Percentiles rank a stretch among this genome's conserved stretches.
Conservation (phyloP, 1,140 invertebrate genomes). For the Monomorium pharaonis region DNA sequence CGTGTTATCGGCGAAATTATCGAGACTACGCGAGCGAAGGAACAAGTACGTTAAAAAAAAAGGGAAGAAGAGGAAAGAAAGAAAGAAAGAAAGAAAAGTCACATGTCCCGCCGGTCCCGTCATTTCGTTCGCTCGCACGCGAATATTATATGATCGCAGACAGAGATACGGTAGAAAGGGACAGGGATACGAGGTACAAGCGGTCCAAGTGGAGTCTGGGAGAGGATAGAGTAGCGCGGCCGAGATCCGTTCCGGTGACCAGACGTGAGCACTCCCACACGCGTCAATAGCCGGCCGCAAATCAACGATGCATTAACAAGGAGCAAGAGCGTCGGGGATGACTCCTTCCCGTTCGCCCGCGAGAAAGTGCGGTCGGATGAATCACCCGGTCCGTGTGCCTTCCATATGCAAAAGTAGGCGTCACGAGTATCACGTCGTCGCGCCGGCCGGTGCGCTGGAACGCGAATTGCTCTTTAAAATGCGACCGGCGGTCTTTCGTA, state of each 20-base stretch:
- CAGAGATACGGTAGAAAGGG: neutral
- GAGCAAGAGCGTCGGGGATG: neutral
- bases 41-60: neutral
- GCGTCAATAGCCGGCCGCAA: conserved; percentile 42
- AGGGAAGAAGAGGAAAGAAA: neutral
- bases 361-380: conserved; percentile 43
- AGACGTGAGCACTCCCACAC: conserved; percentile 57
- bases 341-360: conserved; percentile 9
- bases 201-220: neutral
- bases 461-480: neutral
- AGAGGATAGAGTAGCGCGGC: conserved; percentile 47
- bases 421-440: conserved; percentile 19
- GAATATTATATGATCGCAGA: neutral
- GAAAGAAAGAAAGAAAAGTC: neutral
- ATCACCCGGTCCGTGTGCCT: conserved; percentile 3
- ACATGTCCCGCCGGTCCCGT: no score
- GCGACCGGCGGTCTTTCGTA: neutral
- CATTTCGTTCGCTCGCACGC: neutral
- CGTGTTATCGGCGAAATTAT: neutral
- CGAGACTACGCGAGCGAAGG: neutral
- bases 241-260: conserved; percentile 58
- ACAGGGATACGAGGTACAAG: conserved; percentile 36
- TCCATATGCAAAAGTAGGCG: neutral
- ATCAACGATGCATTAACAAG: conserved; percentile 20
- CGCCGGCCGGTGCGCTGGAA: neutral